Evolutionary conservation across 2,113 vertebrate species (phyloP).

Genomic region (Crocuta crocuta): DNA sequence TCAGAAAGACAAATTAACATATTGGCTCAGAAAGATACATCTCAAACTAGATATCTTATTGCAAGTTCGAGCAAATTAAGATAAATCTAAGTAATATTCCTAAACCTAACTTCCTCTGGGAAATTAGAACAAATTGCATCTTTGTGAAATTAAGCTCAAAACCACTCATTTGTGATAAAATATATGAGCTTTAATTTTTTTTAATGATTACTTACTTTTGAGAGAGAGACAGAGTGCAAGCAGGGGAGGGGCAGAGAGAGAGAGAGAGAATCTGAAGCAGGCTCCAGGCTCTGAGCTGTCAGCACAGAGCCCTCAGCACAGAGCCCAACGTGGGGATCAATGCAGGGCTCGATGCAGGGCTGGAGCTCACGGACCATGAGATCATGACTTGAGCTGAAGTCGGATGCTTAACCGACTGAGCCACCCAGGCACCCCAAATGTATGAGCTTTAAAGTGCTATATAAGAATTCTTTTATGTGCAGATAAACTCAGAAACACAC

Average conservation of each 20-base stretch:
- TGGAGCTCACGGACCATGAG: no score
- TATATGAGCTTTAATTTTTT: not conserved
- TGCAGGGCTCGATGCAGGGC: no score
- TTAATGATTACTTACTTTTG: no score
- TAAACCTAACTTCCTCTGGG: not conserved
- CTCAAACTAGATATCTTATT: not conserved
- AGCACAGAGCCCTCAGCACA: no score
- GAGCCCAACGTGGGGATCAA: no score
- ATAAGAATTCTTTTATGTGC: not conserved
- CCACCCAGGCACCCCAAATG: not conserved
- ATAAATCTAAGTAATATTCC: not conserved
- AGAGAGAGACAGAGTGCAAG: no score
- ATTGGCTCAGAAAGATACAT: not conserved
- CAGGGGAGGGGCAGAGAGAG: no score
- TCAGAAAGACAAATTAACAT: not conserved
- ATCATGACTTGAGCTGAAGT: no score
- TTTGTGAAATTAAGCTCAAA: constrained; percentile 6
- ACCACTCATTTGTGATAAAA: not conserved
- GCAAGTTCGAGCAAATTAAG: not conserved
- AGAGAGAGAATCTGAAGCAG: no score
- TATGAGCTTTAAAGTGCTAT: not conserved
- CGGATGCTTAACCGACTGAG: no score
- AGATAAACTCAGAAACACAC: not conserved
- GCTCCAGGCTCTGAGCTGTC: no score
- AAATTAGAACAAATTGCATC: not conserved